Evolutionary conservation across 2,888 invertebrate species (phyloP).

Genomic region (Operophtera brumata): DNA sequence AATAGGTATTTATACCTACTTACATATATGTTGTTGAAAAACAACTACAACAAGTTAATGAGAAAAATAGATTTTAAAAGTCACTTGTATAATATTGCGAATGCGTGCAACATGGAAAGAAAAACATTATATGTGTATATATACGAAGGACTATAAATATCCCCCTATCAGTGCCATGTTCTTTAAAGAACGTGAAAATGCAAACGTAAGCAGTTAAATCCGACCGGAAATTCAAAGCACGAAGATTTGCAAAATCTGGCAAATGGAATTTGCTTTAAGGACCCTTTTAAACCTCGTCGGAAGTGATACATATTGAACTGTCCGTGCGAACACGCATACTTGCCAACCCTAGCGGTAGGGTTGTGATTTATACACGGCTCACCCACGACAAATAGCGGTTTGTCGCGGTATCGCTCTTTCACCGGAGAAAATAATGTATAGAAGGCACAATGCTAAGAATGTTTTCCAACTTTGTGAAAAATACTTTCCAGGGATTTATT

Average conservation of each 20-base stretch:
- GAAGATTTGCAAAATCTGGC: slow-evolving; percentile 30
- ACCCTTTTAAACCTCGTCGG: slow-evolving; percentile 30
- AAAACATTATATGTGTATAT: no score
- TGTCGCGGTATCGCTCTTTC: slow-evolving; percentile 72
- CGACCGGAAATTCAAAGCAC: slow-evolving; percentile 11
- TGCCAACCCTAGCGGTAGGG: slow-evolving; percentile 52
- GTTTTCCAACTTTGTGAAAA: slow-evolving; percentile 31
- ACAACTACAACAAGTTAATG: no score
- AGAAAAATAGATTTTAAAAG: no score
- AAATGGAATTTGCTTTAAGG: slow-evolving; percentile 30
- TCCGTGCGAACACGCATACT: slow-evolving; percentile 39
- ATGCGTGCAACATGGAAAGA: no score
- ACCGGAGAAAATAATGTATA: slow-evolving; percentile 67
- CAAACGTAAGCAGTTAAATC: slow-evolving; percentile 11
- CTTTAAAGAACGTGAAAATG: slow-evolving; percentile 7
- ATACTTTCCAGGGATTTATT: slow-evolving; percentile 9
- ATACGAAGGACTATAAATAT: no score
- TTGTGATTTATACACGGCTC: slow-evolving; percentile 70
- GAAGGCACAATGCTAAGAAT: slow-evolving; percentile 51
- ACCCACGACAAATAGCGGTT: slow-evolving; percentile 76
- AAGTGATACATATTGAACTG: slow-evolving; percentile 44
- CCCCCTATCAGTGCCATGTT: background rate
- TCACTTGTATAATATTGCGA: no score
- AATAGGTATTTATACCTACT: no score
- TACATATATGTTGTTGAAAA: no score